These are phyloP conservation scores for Zaprionus gabonicus DNA, from an alignment of 1,140 invertebrate species.

Conservation along the genomic window DNA sequence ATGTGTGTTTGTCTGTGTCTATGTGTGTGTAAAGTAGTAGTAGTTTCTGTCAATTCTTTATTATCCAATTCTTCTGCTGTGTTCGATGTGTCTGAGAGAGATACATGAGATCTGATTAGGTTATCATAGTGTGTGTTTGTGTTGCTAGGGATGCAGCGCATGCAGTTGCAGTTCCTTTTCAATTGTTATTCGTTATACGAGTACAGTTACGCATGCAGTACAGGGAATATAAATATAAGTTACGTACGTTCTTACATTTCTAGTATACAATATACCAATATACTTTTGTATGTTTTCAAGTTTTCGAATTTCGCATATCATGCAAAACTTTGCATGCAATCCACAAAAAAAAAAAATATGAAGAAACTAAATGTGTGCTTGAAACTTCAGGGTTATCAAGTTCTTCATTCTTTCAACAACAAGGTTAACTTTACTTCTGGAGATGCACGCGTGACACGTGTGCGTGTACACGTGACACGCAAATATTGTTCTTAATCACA, in stretches of 20 bases:
- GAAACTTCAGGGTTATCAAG: neutral
- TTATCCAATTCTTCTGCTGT: neutral
- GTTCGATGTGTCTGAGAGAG: constrained; percentile 1
- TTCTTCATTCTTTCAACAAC: neutral
- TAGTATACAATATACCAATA: constrained; percentile 2
- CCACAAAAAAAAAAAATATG: neutral
- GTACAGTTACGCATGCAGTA: constrained; percentile 12
- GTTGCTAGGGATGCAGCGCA: constrained; percentile 18
- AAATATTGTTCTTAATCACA: constrained; percentile 26
- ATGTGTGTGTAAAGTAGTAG: constrained; percentile 20
- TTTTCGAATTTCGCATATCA: constrained; percentile 1
- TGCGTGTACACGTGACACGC: neutral
- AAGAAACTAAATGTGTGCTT: neutral
- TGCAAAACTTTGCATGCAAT: constrained; percentile 5
- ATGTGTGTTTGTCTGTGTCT: neutral
- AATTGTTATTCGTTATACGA: neutral
- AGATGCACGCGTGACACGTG: too few species aligned
- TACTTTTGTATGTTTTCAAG: neutral
- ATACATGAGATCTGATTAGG: neutral
- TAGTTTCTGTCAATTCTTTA: constrained; percentile 53
- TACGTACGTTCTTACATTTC: neutral
- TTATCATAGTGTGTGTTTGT: neutral
- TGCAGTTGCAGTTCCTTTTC: constrained; percentile 56
- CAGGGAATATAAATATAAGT: neutral
- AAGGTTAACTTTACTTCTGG: neutral